Percentiles rank a stretch among this genome's conserved stretches.
Evolutionary conservation across 2,888 invertebrate genomes (phyloP).

Genomic region (Phania funesta): DNA sequence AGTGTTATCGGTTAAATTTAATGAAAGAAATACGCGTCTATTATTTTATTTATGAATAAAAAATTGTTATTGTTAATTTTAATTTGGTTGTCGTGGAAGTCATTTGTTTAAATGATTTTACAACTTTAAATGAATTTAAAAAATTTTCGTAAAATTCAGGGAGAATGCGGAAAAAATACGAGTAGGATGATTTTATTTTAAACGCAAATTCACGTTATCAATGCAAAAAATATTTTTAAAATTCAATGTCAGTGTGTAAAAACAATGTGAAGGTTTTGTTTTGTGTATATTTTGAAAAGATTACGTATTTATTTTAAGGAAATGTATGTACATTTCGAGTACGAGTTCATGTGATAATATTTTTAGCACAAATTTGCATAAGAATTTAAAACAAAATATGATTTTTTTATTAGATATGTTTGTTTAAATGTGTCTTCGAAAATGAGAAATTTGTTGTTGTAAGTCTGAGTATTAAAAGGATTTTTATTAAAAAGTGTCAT

Average conservation of each 20-base stretch:
- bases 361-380: no score
- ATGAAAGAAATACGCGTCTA: background rate
- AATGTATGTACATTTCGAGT: conserved; percentile 20
- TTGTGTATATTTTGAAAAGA: conserved; percentile 7
- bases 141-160: background rate
- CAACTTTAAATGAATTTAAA: background rate
- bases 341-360: background rate
- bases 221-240: conserved; percentile 8
- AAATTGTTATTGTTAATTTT: background rate
- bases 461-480: conserved; percentile 47
- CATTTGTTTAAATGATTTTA: background rate
- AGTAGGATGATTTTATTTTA: background rate
- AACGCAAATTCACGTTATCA: conserved; percentile 5
- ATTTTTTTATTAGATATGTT: background rate
- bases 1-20: conserved; percentile 21
- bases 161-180: background rate
- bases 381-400: background rate
- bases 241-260: conserved; percentile 59
- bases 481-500: background rate
- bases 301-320: background rate
- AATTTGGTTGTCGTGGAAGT: no score
- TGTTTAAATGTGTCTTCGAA: background rate
- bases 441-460: conserved; percentile 67
- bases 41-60: background rate
- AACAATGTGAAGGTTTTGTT: conserved; percentile 47